Percentiles rank a stretch among this genome's conserved stretches.
These are phyloP conservation scores for Apodemia zela DNA, from an alignment of 2,888 invertebrate genomes.

Conservation along the genomic window DNA sequence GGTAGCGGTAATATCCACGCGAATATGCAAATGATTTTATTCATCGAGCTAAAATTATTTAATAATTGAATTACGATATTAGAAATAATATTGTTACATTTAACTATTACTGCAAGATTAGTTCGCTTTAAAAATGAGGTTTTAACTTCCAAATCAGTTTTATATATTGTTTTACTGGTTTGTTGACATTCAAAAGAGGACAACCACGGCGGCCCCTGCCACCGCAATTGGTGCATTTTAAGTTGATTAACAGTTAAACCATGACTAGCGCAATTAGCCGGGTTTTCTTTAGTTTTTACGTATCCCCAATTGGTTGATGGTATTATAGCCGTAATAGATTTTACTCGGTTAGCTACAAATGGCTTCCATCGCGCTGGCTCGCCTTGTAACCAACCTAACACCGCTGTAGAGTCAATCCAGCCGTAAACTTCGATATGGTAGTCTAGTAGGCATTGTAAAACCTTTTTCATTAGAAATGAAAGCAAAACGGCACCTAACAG, in stretches of 20 bases:
- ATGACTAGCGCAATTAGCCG: slow-evolving; percentile 32
- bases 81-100: background rate
- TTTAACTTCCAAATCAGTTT: background rate
- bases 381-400: slow-evolving; percentile 28
- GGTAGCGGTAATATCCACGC: background rate
- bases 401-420: slow-evolving; percentile 25
- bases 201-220: slow-evolving; percentile 20
- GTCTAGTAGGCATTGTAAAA: no score
- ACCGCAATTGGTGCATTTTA: slow-evolving; percentile 19
- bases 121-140: background rate
- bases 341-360: slow-evolving; percentile 31
- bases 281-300: slow-evolving; percentile 31
- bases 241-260: slow-evolving; percentile 24
- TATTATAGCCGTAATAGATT: slow-evolving; percentile 23
- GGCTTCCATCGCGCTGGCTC: slow-evolving; percentile 29
- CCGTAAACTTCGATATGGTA: slow-evolving; percentile 15
- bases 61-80: background rate
- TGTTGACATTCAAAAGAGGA: slow-evolving; percentile 19
- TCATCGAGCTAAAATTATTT: background rate
- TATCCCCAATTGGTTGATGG: slow-evolving; percentile 30
- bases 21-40: background rate
- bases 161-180: background rate
- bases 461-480: no score
- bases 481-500: no score
- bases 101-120: background rate